Base-by-base conservation (phyloP, 2,113 vertebrate species). In the Sardina pilchardus region DNA sequence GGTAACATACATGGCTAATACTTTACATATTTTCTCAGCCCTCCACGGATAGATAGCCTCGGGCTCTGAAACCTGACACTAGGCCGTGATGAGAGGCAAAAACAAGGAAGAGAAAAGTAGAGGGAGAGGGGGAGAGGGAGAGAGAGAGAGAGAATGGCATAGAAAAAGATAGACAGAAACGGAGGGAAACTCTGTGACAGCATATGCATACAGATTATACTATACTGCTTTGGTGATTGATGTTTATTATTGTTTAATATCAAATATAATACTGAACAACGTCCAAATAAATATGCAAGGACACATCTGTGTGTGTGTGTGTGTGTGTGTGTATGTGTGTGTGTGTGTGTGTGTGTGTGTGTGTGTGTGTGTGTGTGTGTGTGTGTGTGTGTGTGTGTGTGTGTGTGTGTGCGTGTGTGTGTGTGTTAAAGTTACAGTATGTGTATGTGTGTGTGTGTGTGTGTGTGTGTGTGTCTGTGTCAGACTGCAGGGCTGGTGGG, bases 401-500 rank as follows among this genome's bases (percentile, higher is more conserved):
- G 44, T 45, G 44, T 45, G 44, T 45, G 44, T 45, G 44, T 45
- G 44, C 7, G 45, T 47, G 45, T 47, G 45, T 47, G 45, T 47
- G 6, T 47, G 45, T 47, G 45, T 8, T n/a, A n/a, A n/a, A n/a
- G n/a, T n/a, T n/a, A n/a, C n/a, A n/a, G n/a, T n/a, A n/a, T n/a
- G n/a, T n/a, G n/a, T n/a, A n/a, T n/a, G n/a, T n/a, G n/a, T n/a
- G n/a, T n/a, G n/a, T n/a, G n/a, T 45, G 44, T 1, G 44, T 45
- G 44, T 45, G 44, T 45, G 44, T 45, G 44, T 45, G 44, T 45
- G 44, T 45, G 44, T 45, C 6, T 45, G 44, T 47, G 45, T 9
- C 45, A 47, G 45, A 24, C 19, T 71, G n/a, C 42, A 78, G 42
- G 83, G 83, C 83, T 75, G 67, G 83, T 84, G 44, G 63, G 83